Evolutionary conservation across 2,113 vertebrate species (phyloP).

Genomic region (Patagioenas fasciata): DNA sequence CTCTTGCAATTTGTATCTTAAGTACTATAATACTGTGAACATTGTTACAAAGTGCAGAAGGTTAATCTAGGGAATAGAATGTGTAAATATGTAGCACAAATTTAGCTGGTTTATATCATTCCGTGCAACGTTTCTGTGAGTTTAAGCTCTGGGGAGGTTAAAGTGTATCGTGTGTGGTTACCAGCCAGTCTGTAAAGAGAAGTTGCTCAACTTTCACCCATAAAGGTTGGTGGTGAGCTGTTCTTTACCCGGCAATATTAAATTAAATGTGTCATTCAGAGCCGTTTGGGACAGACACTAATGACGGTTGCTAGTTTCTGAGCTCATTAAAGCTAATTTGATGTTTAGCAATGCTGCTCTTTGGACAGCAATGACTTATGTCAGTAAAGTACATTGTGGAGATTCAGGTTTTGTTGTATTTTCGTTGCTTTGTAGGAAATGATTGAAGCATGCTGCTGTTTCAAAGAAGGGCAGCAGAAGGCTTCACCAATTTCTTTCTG

Average conservation of each 20-base stretch:
- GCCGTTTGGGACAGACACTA: neutral
- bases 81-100: neutral
- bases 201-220: too few relatives aligned
- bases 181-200: neutral
- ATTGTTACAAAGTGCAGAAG: neutral
- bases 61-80: too few relatives aligned
- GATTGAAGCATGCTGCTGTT: neutral
- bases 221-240: neutral
- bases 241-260: rapidly evolving
- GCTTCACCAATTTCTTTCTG: neutral
- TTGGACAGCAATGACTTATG: neutral
- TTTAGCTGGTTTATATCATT: neutral
- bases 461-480: neutral
- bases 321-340: neutral
- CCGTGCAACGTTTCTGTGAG: neutral
- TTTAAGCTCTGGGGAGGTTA: neutral
- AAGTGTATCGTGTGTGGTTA: neutral
- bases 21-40: neutral
- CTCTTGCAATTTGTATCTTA: neutral
- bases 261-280: neutral
- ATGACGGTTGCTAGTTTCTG: neutral
- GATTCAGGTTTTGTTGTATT: neutral
- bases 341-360: neutral
- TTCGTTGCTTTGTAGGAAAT: neutral
- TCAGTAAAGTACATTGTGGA: neutral